These are phyloP conservation scores for Ormyrus thymus DNA, from an alignment of 2,888 invertebrate genomes.

Conservation along the genomic window DNA sequence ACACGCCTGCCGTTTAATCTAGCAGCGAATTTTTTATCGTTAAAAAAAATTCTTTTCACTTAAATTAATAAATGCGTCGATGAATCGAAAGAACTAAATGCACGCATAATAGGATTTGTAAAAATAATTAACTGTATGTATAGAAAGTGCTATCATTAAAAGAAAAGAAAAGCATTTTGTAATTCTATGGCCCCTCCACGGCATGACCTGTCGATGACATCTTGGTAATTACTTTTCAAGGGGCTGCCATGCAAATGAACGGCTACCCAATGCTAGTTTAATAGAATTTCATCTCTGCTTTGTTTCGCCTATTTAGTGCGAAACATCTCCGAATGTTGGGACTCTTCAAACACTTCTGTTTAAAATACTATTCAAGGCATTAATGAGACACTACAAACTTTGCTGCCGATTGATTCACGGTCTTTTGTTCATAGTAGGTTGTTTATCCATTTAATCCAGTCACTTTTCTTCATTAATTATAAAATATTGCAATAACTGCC, in stretches of 20 bases:
- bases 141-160: neutral
- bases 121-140: too few species aligned
- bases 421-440: too few species aligned
- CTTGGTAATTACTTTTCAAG: constrained; percentile 72
- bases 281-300: constrained; percentile 9
- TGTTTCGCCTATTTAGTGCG: neutral
- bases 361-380: neutral
- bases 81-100: too few species aligned
- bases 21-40: neutral
- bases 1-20: too few species aligned
- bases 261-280: constrained; percentile 47
- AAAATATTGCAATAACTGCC: too few species aligned
- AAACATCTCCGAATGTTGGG: neutral
- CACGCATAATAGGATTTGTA: too few species aligned
- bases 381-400: neutral
- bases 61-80: too few species aligned
- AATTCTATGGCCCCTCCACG: neutral
- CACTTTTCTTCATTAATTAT: too few species aligned
- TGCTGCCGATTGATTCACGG: too few species aligned
- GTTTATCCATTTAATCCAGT: too few species aligned
- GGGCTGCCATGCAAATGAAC: constrained; percentile 68
- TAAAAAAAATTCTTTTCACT: too few species aligned
- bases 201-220: constrained; percentile 68
- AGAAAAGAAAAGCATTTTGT: neutral
- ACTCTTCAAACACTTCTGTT: neutral